phyloP scores from a whole-genome alignment of 2,797 vertebrate species.

The Arremon aurantiirostris region DNA sequence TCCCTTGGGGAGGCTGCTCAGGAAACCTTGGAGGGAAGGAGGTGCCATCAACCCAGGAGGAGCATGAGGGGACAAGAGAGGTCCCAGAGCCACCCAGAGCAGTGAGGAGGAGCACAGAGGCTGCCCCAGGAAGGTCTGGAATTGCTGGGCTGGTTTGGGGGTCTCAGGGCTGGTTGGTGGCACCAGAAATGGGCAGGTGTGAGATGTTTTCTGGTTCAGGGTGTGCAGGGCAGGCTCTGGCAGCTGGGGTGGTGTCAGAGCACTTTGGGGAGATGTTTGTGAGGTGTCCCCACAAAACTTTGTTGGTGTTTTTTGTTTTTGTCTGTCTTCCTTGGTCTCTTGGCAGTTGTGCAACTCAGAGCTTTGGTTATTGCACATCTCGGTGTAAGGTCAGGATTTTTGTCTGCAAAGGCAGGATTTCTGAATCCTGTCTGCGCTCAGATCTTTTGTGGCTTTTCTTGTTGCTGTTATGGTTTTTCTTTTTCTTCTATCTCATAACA shows the following conservation, averaged over 20 bases:
- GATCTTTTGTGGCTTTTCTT: not conserved
- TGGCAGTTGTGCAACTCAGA: not conserved
- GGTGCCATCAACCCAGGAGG: not conserved
- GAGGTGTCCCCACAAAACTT: not conserved
- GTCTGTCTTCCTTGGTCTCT: not conserved
- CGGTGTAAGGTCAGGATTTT: not conserved
- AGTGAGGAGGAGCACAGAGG: not conserved
- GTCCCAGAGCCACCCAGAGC: not conserved
- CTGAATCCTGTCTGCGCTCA: not conserved
- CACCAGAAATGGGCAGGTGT: not conserved
- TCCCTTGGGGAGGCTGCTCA: not conserved
- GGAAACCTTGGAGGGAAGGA: not conserved
- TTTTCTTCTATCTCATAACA: not conserved
- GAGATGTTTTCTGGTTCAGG: fast-evolving
- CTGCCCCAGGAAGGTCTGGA: not conserved
- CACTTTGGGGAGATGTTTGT: not conserved
- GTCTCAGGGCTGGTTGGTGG: not conserved
- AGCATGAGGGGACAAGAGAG: not conserved
- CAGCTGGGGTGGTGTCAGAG: fast-evolving
- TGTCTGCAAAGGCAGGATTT: not conserved
- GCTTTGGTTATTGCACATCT: not conserved
- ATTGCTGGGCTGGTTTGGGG: not conserved
- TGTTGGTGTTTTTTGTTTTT: fast-evolving
- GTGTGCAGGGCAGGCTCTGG: not conserved
- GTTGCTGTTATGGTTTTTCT: fast-evolving